Percentiles rank a stretch among this genome's conserved stretches.
These are phyloP conservation scores for Pelusios castaneus DNA, from an alignment of 2,113 vertebrate species.

Conservation along the genomic window DNA sequence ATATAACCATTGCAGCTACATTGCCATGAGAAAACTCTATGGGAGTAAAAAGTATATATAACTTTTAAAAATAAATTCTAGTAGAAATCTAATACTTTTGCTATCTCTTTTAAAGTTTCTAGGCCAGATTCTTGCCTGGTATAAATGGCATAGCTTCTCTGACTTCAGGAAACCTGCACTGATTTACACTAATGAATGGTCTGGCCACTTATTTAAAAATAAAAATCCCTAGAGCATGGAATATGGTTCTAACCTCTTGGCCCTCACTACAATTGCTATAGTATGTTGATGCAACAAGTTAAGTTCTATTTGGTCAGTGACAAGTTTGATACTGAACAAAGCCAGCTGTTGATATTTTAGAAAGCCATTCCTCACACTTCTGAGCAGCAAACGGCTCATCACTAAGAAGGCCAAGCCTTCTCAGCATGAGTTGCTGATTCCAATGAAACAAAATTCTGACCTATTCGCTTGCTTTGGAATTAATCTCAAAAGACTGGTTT, in stretches of 20 bases:
- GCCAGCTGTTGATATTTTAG: slow-evolving; percentile 44
- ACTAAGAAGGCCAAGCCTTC: slow-evolving; percentile 53
- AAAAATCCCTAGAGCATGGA: background rate
- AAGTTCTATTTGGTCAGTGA: background rate
- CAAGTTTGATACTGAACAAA: slow-evolving; percentile 27
- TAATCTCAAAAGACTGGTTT: slow-evolving; percentile 31
- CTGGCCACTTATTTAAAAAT: slow-evolving; percentile 15
- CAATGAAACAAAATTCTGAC: slow-evolving; percentile 35
- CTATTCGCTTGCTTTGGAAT: slow-evolving; percentile 31
- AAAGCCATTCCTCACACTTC: slow-evolving; percentile 58
- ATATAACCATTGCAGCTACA: background rate
- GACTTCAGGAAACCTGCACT: background rate
- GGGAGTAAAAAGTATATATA: background rate
- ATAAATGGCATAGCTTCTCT: slow-evolving; percentile 1
- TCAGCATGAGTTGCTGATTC: slow-evolving; percentile 15
- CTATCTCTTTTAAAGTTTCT: background rate
- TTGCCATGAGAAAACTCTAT: fast-evolving
- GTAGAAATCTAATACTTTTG: background rate
- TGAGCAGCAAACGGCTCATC: slow-evolving; percentile 60
- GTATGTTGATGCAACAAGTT: background rate
- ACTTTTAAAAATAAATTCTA: background rate
- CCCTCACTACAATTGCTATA: background rate
- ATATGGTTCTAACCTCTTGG: background rate
- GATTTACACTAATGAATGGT: slow-evolving; percentile 13
- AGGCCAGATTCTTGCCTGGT: background rate